Base-by-base conservation (phyloP, 2,888 invertebrate genomes). In the Germaria angustata region DNA sequence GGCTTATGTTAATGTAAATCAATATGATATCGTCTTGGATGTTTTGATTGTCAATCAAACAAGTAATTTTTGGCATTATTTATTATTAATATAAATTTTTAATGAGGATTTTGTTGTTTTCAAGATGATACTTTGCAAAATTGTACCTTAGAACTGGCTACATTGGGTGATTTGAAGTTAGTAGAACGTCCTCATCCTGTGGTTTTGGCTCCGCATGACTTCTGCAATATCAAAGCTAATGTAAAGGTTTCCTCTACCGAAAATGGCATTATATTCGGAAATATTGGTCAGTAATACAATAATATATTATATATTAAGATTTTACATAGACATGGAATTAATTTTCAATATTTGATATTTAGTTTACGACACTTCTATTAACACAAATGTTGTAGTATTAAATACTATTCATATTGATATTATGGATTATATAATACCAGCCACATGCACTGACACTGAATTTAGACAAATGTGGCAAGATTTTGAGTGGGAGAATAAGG, bases 401-500 rank as follows among this genome's bases (percentile, higher is more conserved):
- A 99, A 99, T 91, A 99, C 99, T 91, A 99, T 99, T 88, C 99
- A 99, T 91, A 99, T 99, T 89, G 99, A 99, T 92, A 99, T 99
- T 87, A 98, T 99, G 97, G 99, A 99, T 92, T 99, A 99, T 92
- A 98, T 99, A 88, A 96, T 99, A 88, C 99, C 99, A 20, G 98
- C 98, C 15, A 92, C 93, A 46, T 99, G 99, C 91, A 96, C 95
- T 68, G 99, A 99, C 91, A 95, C 95, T 0, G 99, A 99, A 92
- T 99, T 99, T 93, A 92, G 99, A 6, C 96, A 97, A 92, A 99
- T 99, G 99, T 99, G 99, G 99, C 98, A 98, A 2, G 99, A 99
- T 93, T 99, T 99, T 92, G 99, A 99, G 92, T 99, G 99, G 99
- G 99, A 99, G 93, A 99, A 99, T 92, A 99, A 99, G 94, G 98